phyloP scores from a whole-genome alignment of 2,888 invertebrate species.

The Drosophila recens region DNA sequence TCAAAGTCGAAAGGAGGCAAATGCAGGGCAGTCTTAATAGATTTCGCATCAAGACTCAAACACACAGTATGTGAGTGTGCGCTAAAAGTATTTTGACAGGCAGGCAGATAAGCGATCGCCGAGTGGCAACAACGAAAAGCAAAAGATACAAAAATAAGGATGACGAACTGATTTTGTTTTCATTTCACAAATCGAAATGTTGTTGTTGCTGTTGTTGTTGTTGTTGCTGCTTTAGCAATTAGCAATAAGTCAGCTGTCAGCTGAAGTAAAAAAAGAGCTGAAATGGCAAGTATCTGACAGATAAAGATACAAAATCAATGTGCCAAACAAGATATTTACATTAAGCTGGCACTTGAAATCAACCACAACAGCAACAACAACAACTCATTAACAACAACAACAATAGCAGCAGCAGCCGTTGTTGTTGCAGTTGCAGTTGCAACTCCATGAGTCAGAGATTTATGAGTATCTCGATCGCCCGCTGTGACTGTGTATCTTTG shows the following conservation, averaged over 20 bases:
- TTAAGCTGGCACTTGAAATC: constrained; percentile 66
- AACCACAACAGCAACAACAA: constrained; percentile 37
- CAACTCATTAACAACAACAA: constrained; percentile 58
- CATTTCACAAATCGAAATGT: constrained; percentile 40
- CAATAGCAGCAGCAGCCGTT: constrained; percentile 15
- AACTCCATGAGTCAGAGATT: constrained; percentile 29
- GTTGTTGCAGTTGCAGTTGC: constrained; percentile 30
- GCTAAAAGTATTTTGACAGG: constrained; percentile 81
- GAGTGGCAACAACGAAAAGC: constrained; percentile 13
- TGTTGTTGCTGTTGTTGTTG: constrained; percentile 8
- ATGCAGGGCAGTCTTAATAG: constrained; percentile 64
- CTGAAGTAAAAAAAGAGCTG: constrained; percentile 24
- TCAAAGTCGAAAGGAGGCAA: constrained; percentile 16
- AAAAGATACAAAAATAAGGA: constrained; percentile 38
- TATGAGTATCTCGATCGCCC: constrained; percentile 26
- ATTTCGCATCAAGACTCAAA: constrained; percentile 74
- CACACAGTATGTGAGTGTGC: constrained; percentile 16
- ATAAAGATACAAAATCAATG: constrained; percentile 75
- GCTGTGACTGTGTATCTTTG: constrained; percentile 34
- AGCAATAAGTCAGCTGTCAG: constrained; percentile 81
- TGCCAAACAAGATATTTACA: constrained; percentile 76
- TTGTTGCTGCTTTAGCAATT: constrained; percentile 65
- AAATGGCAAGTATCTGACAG: constrained; percentile 13
- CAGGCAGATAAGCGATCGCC: constrained; percentile 70
- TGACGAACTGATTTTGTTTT: constrained; percentile 74